Conservation (phyloP, 1,140 invertebrate genomes). For the Cephus cinctus region DNA sequence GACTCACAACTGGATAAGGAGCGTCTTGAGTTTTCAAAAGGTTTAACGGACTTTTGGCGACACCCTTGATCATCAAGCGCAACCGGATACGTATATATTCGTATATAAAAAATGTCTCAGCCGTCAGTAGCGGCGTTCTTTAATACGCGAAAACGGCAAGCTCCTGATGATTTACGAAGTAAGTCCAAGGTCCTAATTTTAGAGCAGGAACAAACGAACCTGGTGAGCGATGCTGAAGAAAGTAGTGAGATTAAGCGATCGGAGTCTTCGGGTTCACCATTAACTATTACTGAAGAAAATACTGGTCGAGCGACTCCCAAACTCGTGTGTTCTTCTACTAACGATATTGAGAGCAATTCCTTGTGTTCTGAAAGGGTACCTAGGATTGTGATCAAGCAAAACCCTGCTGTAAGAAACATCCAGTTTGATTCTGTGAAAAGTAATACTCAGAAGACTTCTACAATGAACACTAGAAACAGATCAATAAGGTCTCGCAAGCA, state of each 20-base stretch:
- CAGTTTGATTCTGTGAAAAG: constrained; percentile 37
- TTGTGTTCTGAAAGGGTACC: constrained; percentile 12
- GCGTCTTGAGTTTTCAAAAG: not conserved
- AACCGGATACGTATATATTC: constrained; percentile 8
- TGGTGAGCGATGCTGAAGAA: constrained; percentile 12
- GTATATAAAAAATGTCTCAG: constrained; percentile 62
- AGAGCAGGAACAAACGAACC: constrained; percentile 45
- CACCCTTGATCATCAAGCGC: constrained; percentile 2
- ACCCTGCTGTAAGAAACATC: constrained; percentile 38
- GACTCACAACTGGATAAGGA: constrained; percentile 1
- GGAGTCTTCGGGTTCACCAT: not conserved
- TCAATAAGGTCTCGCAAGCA: constrained; percentile 20
- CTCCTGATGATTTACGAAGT: constrained; percentile 62
- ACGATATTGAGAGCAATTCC: constrained; percentile 8
- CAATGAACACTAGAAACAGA: constrained; percentile 13
- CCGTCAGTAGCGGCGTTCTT: constrained; percentile 69
- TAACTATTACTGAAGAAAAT: not conserved
- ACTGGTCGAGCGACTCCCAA: constrained; percentile 16
- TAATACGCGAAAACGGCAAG: constrained; percentile 67
- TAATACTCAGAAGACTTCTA: constrained; percentile 21
- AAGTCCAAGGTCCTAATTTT: constrained; percentile 63
- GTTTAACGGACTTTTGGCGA: not conserved
- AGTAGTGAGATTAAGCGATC: not conserved
- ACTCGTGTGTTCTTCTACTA: constrained; percentile 5
- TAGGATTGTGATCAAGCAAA: constrained; percentile 19